A percentile compares a stretch with the other conserved stretches of the same genome.
Evolutionary conservation across 35 echinoderm and acorn worm genomes (phyloP).

Genomic region (Anneissia japonica): DNA sequence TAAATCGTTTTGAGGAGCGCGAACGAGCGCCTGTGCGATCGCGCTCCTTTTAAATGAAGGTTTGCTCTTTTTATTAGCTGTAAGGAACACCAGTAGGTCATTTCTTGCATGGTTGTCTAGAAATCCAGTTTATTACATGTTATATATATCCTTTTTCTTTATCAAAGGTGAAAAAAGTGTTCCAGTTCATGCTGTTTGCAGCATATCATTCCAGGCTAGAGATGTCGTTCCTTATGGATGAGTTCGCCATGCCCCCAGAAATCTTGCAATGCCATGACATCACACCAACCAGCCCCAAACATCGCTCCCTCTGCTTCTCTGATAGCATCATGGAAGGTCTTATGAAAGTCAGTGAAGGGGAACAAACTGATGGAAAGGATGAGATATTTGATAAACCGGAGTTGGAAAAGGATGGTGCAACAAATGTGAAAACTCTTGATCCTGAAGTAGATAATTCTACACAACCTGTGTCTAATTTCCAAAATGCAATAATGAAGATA

Average conservation of each 20-base stretch:
- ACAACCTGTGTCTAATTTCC: not conserved
- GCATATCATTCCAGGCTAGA: slow-evolving; percentile 74
- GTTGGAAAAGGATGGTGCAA: not conserved
- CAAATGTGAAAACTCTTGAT: not conserved
- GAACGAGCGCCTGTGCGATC: too few relatives aligned
- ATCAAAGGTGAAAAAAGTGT: slow-evolving; percentile 75
- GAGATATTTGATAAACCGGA: not conserved
- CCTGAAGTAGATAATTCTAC: not conserved
- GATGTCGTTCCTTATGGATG: slow-evolving; percentile 79
- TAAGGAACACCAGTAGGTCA: too few relatives aligned
- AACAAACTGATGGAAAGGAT: not conserved
- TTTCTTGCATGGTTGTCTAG: too few relatives aligned
- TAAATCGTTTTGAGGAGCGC: too few relatives aligned
- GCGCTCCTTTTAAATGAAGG: too few relatives aligned
- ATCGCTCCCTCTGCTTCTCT: slow-evolving; percentile 11
- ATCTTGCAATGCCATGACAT: not conserved
- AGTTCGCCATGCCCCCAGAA: slow-evolving; percentile 51
- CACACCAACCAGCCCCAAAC: slow-evolving; percentile 3
- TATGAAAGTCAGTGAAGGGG: slow-evolving; percentile 1
- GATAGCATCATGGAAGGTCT: slow-evolving; percentile 58
- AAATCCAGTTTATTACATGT: too few relatives aligned
- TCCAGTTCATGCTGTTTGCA: slow-evolving; percentile 73
- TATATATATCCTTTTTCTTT: not conserved
- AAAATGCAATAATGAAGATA: not conserved
- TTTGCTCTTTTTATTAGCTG: too few relatives aligned